Percentiles rank a stretch among this genome's conserved stretches.
These are phyloP conservation scores for Cydia strobilella DNA, from an alignment of 1,140 invertebrate species.

Conservation along the genomic window DNA sequence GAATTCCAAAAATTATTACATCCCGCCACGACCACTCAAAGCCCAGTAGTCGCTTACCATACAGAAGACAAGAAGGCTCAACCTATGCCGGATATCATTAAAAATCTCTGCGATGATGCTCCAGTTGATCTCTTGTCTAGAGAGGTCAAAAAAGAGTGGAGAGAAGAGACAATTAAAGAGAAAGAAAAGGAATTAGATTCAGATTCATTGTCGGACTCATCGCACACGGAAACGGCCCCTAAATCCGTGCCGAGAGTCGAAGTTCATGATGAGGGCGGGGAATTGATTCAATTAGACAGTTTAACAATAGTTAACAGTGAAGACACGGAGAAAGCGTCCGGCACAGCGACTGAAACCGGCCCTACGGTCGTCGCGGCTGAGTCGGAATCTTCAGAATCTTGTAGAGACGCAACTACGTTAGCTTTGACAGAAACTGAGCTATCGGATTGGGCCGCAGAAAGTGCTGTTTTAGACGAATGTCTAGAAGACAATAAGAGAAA, in stretches of 20 bases:
- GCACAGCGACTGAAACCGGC: conserved; percentile 51
- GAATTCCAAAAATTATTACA: conserved; percentile 93
- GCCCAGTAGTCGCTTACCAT: conserved; percentile 65
- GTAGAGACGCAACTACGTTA: conserved; percentile 83
- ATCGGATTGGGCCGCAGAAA: conserved; percentile 91
- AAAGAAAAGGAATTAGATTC: conserved; percentile 81
- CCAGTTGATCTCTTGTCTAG: conserved; percentile 66
- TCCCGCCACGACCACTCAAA: conserved; percentile 83
- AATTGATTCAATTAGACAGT: conserved; percentile 82
- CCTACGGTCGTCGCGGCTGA: conserved; percentile 58
- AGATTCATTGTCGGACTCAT: conserved; percentile 82
- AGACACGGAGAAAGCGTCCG: conserved; percentile 57
- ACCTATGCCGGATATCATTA: conserved; percentile 72
- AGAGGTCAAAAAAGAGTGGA: conserved; percentile 60
- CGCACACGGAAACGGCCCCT: conserved; percentile 59
- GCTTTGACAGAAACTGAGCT: conserved; percentile 91
- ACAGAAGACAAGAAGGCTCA: conserved; percentile 56
- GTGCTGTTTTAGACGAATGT: conserved; percentile 87
- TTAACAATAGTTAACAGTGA: conserved; percentile 74
- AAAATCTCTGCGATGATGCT: conserved; percentile 61
- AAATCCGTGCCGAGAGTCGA: conserved; percentile 82
- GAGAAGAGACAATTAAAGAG: conserved; percentile 45
- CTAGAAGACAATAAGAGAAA: conserved; percentile 63
- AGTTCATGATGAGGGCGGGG: conserved; percentile 84
- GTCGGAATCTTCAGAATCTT: conserved; percentile 78